Evolutionary conservation across 2,113 vertebrate genomes (phyloP), one percentile per base, ranked within the genome.

Genomic region (Herpailurus yagouaroundi): DNA sequence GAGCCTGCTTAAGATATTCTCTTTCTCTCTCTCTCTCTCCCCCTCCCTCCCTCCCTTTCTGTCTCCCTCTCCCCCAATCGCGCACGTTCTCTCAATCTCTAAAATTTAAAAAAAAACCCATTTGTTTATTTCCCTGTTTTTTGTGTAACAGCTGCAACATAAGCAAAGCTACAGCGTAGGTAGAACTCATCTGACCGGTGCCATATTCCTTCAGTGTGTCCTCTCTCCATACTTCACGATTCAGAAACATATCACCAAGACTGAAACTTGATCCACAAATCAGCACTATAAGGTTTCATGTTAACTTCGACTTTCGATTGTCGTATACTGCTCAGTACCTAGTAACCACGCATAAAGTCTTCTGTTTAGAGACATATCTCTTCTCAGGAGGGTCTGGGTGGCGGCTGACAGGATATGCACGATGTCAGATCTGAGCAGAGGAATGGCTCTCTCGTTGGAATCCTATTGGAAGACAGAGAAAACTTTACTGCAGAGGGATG

Each of bases 341-440:
- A 99, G 98, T 21, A 99, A 97, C 99, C 99, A 99, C 0, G 99
- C 99, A 1, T 99, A 99, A 33, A 99, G 99, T 60, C 99, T 99
- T 98, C 99, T 99, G 96, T 99, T 99, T 33, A 99, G 99, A 68
- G 99, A 99, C 99, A 99, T 99, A 98, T 99, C 99, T 98, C 99
- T 99, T 89, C 99, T 99, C 96, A 99, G 99, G 31, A 99, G 98
- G 0, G 99, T 99, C 91, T 99, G 99, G 0, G 98, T 98, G 52
- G 99, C 99, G 2, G 99, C 99, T 15, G 99, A 99, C 76, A 99
- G 99, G 88, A 99, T 96, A 11, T 95, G 96, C 64, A 99, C 98
- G 68, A 99, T 71, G 85, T 99, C 99, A 16, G 99, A 94, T 7
- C 94, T 97, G 80, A 19, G 98, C 66, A 99, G 85, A 7, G 99